Conservation (phyloP, 2,113 vertebrate species). For the Romanogobio albipinnatus region DNA sequence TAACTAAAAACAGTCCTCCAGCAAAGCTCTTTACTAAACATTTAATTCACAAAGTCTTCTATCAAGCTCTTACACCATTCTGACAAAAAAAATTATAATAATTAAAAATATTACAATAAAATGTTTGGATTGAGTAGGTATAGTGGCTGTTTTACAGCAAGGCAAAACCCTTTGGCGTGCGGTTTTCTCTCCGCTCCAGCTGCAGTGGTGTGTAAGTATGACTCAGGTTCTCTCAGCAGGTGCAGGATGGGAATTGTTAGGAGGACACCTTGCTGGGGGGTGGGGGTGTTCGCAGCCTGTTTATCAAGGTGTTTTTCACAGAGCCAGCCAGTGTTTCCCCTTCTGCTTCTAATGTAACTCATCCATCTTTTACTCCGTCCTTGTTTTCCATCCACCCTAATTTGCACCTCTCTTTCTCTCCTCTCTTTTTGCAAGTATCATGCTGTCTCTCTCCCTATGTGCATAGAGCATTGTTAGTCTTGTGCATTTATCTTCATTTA, state of each 20-base stretch:
- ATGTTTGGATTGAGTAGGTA: neutral
- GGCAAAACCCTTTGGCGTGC: neutral
- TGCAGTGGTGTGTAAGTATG: slow-evolving; percentile 20
- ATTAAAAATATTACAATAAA: neutral
- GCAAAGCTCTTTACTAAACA: neutral
- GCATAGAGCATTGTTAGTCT: slow-evolving; percentile 54
- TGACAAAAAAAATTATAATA: neutral
- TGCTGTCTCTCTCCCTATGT: slow-evolving; percentile 47
- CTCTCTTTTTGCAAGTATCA: slow-evolving; percentile 6
- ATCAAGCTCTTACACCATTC: neutral
- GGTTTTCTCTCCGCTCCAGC: neutral
- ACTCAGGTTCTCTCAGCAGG: slow-evolving; percentile 51
- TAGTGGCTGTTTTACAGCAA: neutral
- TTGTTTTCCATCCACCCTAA: slow-evolving; percentile 54
- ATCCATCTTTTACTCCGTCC: slow-evolving; percentile 70
- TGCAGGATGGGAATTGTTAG: slow-evolving; percentile 55
- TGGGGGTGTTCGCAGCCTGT: slow-evolving; percentile 32
- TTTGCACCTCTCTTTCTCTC: slow-evolving; percentile 35
- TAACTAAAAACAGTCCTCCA: neutral
- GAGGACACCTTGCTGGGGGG: slow-evolving; percentile 57
- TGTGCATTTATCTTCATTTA: slow-evolving; percentile 75
- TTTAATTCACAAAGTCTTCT: neutral
- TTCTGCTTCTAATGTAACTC: slow-evolving; percentile 62
- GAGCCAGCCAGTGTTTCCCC: slow-evolving; percentile 57
- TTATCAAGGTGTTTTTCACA: slow-evolving; percentile 62